A percentile compares a stretch with the other conserved stretches of the same genome.
These are phyloP conservation scores for Takifugu rubripes DNA, from an alignment of 2,797 vertebrate genomes.

Conservation along the genomic window DNA sequence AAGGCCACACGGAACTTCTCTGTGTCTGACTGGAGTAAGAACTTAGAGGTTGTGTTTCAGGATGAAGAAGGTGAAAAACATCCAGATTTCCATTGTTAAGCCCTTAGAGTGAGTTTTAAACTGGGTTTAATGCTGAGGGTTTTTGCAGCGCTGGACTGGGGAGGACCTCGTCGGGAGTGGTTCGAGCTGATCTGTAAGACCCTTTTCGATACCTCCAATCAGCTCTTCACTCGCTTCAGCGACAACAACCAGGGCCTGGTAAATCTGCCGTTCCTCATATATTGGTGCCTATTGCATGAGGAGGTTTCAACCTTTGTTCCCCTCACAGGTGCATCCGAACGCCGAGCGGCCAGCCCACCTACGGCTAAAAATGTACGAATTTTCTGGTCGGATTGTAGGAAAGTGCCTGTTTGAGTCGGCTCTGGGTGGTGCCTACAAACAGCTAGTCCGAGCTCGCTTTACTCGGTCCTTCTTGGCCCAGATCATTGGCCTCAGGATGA, in stretches of 20 bases:
- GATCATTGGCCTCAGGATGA: constrained; percentile 97
- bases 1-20: constrained; percentile 96
- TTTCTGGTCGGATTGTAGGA: constrained; percentile 93
- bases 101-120: neutral
- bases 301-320: neutral
- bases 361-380: constrained; percentile 93
- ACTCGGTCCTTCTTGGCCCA: constrained; percentile 97
- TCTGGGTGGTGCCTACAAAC: constrained; percentile 92
- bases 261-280: constrained; percentile 20
- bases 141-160: constrained; percentile 92
- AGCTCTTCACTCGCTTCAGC: constrained; percentile 93
- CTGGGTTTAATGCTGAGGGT: neutral
- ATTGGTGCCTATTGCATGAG: neutral
- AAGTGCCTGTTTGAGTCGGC: constrained; percentile 98
- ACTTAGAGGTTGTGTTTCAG: constrained; percentile 97
- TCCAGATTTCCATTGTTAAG: neutral
- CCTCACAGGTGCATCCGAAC: constrained; percentile 92
- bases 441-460: constrained; percentile 94
- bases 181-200: constrained; percentile 96
- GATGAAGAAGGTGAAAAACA: constrained; percentile 91
- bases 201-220: constrained; percentile 93
- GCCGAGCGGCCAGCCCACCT: constrained; percentile 84
- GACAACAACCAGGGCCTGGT: constrained; percentile 98
- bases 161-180: constrained; percentile 96
- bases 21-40: constrained; percentile 97